phyloP scores from a whole-genome alignment of 1,140 invertebrate genomes.

The Proales similis region DNA sequence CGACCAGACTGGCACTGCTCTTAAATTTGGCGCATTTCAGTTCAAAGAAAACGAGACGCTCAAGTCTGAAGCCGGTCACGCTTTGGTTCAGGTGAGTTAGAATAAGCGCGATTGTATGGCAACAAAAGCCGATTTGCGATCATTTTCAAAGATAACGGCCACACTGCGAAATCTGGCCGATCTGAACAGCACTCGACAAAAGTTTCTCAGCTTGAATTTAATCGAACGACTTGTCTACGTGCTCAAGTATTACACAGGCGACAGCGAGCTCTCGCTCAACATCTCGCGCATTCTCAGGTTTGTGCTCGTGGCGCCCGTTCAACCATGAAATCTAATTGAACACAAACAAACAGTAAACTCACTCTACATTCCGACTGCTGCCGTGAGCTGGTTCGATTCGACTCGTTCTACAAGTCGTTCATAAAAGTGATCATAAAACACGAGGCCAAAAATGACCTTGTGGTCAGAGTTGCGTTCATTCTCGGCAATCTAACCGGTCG shows the following conservation, averaged over 20 bases:
- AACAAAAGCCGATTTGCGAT: neutral
- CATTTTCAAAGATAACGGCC: constrained; percentile 15
- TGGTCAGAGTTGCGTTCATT: constrained; percentile 67
- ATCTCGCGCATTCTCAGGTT: constrained; percentile 69
- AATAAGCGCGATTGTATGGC: neutral
- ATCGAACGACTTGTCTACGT: constrained; percentile 57
- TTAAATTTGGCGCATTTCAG: neutral
- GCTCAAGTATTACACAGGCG: constrained; percentile 59
- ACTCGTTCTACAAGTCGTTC: constrained; percentile 55
- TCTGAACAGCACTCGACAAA: constrained; percentile 5
- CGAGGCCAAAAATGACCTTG: constrained; percentile 58
- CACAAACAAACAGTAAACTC: constrained; percentile 60
- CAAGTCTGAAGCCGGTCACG: constrained; percentile 10
- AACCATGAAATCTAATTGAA: neutral
- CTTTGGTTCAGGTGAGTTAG: constrained; percentile 15
- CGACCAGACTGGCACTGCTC: neutral
- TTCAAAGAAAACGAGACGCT: constrained; percentile 27
- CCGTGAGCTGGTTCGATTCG: constrained; percentile 58
- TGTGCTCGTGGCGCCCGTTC: constrained; percentile 24
- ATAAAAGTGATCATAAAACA: constrained; percentile 59
- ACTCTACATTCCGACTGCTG: constrained; percentile 69
- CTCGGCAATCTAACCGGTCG: constrained; percentile 69
- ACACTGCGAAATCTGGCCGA: constrained; percentile 37
- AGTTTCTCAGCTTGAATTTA: constrained; percentile 46
- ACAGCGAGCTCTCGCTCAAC: constrained; percentile 67